Evolutionary conservation across 2,888 invertebrate genomes (phyloP), one percentile per base, ranked within the genome.

Genomic region (Lissocephala sabroskyi): DNA sequence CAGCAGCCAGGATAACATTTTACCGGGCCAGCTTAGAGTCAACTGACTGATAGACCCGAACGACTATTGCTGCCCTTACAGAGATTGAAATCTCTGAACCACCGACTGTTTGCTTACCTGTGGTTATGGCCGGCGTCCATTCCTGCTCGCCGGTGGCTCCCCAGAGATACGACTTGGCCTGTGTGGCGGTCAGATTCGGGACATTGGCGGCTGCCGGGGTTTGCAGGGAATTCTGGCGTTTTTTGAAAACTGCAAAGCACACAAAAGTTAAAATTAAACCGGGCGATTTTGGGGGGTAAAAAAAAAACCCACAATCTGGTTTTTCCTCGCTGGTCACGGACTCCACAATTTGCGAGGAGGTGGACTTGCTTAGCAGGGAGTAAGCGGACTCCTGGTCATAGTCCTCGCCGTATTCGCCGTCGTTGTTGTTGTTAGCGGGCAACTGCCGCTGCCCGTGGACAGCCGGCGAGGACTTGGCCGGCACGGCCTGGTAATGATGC

Each of bases 81-180:
- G n/a, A n/a, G n/a, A n/a, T n/a, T 29, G 10, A 6, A 29, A 29
- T n/a, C 11, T 14, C 35, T 5, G 16, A n/a, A n/a, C n/a, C n/a
- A n/a, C n/a, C n/a, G n/a, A n/a, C n/a, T n/a, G n/a, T n/a, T n/a
- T n/a, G 45, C 53, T 63, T 65, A 79, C 97, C 97, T 86, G 97
- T 97, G 2, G 96, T 97, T 51, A 97, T 87, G 19, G 95, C 96
- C 0, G 97, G 96, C 1, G 96, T 96, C 97, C 97, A 97, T 82
- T 97, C 96, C 83, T 97, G 97, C 83, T 97, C 97, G 29, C 97
- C 97, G 0, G 97, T 97, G 2, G 95, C 95, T 17, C 97, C 97
- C 96, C 97, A 97, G 39, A 95, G 86, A 26, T 92, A 86, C 0
- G 82, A 84, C 52, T 84, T 85, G 0, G 85, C 79, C 36, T 84